Conservation (phyloP, 1,140 invertebrate genomes). For the Riptortus pedestris region DNA sequence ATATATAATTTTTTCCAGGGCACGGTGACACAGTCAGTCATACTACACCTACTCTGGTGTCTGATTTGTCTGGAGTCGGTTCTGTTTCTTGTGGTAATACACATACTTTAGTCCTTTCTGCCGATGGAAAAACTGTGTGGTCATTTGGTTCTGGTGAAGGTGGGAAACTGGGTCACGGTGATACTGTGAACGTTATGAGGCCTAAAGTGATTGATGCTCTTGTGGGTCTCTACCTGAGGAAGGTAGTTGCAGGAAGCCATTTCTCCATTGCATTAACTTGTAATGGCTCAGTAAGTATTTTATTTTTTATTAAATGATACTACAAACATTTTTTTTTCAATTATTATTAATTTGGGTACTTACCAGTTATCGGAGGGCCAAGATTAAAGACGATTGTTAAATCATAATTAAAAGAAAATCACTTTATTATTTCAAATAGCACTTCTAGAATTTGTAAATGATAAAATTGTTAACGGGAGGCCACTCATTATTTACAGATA, state of each 20-base stretch:
- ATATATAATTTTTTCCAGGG: constrained; percentile 35
- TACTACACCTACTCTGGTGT: constrained; percentile 47
- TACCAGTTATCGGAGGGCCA: too few relatives aligned
- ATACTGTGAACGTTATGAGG: constrained; percentile 43
- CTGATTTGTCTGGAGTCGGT: constrained; percentile 46
- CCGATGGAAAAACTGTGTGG: constrained; percentile 53
- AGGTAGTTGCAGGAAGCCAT: constrained; percentile 48
- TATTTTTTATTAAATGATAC: neutral
- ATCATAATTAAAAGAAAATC: too few relatives aligned
- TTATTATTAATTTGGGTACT: constrained; percentile 10
- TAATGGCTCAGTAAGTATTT: constrained; percentile 36
- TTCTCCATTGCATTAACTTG: constrained; percentile 51
- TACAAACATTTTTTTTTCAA: constrained; percentile 37
- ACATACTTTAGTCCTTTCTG: constrained; percentile 51
- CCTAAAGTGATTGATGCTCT: constrained; percentile 54
- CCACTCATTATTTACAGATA: too few relatives aligned
- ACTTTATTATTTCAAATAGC: too few relatives aligned
- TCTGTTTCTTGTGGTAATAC: constrained; percentile 52
- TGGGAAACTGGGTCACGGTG: constrained; percentile 52
- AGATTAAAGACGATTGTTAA: too few relatives aligned
- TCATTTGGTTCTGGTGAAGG: constrained; percentile 52
- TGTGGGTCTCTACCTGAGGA: constrained; percentile 46
- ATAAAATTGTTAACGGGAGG: too few relatives aligned
- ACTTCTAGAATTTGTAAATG: too few relatives aligned
- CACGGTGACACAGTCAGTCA: constrained; percentile 44